phyloP scores from a whole-genome alignment of 1,140 invertebrate genomes.

The Apis laboriosa region DNA sequence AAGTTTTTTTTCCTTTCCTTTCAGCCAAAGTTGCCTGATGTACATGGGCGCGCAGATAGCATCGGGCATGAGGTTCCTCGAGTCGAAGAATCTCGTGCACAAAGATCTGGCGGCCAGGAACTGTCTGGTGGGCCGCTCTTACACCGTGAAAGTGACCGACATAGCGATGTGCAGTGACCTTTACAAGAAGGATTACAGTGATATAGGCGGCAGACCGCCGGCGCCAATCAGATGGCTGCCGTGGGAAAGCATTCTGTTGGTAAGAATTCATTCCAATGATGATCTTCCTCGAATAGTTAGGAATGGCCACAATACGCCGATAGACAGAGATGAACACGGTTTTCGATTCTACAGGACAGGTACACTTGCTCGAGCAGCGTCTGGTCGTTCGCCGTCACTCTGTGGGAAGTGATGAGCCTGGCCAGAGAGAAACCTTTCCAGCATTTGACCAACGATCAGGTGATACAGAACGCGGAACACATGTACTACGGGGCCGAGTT shows the following conservation, averaged over 20 bases:
- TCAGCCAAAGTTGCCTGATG: constrained; percentile 90
- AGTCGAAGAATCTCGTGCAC: constrained; percentile 89
- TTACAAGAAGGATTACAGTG: constrained; percentile 91
- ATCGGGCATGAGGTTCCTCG: constrained; percentile 93
- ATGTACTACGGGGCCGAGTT: constrained; percentile 86
- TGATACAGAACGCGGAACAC: constrained; percentile 87
- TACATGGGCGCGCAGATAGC: constrained; percentile 93
- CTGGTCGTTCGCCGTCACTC: constrained; percentile 87
- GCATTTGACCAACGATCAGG: constrained; percentile 87
- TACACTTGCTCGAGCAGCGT: constrained; percentile 85
- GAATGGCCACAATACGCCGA: no score
- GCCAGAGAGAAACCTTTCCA: constrained; percentile 88
- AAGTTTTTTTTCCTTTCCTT: not conserved
- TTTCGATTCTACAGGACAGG: constrained; percentile 81
- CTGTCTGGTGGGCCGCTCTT: constrained; percentile 90
- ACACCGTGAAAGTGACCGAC: constrained; percentile 92
- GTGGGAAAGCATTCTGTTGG: constrained; percentile 92
- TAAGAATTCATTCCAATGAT: constrained; percentile 76
- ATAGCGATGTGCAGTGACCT: constrained; percentile 94
- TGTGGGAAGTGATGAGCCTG: constrained; percentile 89
- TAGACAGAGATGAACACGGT: no score
- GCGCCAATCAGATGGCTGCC: constrained; percentile 90
- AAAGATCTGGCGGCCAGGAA: constrained; percentile 91
- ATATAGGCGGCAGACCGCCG: constrained; percentile 85
- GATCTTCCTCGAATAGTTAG: not conserved